Evolutionary conservation across 2,888 invertebrate genomes (phyloP).

Genomic region (Drosophila atroscutellata): DNA sequence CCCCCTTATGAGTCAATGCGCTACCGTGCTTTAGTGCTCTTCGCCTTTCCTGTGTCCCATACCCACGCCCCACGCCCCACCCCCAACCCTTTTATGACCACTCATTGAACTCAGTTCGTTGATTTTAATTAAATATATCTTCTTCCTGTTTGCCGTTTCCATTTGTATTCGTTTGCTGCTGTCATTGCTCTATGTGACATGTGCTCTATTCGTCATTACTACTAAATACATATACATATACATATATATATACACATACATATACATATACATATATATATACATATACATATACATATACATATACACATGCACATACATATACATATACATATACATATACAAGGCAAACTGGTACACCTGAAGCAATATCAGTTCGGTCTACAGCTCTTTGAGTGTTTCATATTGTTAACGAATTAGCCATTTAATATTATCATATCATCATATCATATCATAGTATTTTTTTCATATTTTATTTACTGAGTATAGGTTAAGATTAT

Average conservation of each 20-base stretch:
- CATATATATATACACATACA: too few species aligned
- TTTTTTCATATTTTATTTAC: neutral
- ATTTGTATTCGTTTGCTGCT: slow-evolving; percentile 56
- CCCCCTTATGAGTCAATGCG: slow-evolving; percentile 8
- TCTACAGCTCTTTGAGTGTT: neutral
- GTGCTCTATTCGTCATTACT: slow-evolving; percentile 12
- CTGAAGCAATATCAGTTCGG: neutral
- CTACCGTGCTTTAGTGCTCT: slow-evolving; percentile 12
- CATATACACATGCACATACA: too few species aligned
- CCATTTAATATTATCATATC: neutral
- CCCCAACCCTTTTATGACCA: slow-evolving; percentile 19
- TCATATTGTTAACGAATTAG: neutral
- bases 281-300: too few species aligned
- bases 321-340: too few species aligned
- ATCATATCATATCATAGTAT: neutral
- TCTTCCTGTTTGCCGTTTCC: slow-evolving; percentile 83
- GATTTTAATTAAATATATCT: slow-evolving; percentile 85
- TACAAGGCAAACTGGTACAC: neutral
- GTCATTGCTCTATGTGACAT: slow-evolving; percentile 37
- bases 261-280: too few species aligned
- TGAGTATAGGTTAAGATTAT: too few species aligned
- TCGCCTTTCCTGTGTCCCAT: slow-evolving; percentile 2
- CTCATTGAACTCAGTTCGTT: slow-evolving; percentile 49
- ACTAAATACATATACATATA: neutral
- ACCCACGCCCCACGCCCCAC: neutral